Evolutionary conservation across 2,888 invertebrate species (phyloP), one percentile per base, ranked within the genome.

Genomic region (Limnephilus lunatus): DNA sequence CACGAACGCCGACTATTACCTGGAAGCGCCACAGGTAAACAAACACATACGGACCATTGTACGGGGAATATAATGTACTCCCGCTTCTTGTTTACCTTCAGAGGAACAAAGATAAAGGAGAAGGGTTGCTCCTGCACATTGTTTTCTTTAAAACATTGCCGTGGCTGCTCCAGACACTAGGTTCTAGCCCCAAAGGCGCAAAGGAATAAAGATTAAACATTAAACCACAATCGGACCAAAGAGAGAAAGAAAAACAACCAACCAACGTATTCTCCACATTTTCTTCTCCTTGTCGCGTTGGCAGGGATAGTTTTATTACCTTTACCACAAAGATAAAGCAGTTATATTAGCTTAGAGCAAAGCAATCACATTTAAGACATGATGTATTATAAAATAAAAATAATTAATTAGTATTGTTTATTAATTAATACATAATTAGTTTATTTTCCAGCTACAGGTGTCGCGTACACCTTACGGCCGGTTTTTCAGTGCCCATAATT

Each of bases 31-130:
- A 89, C 81, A 35, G 81, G 81, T 89, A 89, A 89, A 81, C 80
- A 87, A 89, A 81, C 80, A 87, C 68, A 35, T 81, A 80, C 88
- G 88, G 68, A 48, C 88, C 44, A 86, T 86, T 86, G 53, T 86
- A 39, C 30, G 44, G 35, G 3, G 86, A 44, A 53, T 44, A 86
- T 86, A 86, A 44, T 44, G 30, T 86, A 86, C 44, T n/a, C 86
- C 19, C 19, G 86, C 44, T 53, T 12, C 53, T 86, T 53, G 86
- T 86, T 86, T 86, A 19, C 86, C 12, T 86, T 86, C 48, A n/a
- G n/a, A 86, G 86, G 86, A 86, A 86, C 86, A 86, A 48, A 86
- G 86, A 86, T 48, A 82, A 82, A 48, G 86, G n/a, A 48, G 86
- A 86, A 25, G n/a, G 48, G 86, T 86, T 44, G 86, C 30, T 44